Conservation (phyloP, 2,888 invertebrate species). For the Pecten maximus region DNA sequence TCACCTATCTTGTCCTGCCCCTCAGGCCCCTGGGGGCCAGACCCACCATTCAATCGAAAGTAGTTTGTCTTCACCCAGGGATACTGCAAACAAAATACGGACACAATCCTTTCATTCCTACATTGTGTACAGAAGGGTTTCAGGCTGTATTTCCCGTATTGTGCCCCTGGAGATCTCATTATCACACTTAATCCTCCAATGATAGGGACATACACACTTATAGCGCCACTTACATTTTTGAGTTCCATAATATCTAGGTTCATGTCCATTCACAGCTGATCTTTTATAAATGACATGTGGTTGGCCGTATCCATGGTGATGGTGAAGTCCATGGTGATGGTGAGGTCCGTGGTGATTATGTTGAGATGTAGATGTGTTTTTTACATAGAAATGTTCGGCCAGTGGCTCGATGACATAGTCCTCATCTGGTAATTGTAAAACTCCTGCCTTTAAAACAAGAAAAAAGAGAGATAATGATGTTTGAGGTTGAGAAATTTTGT, state of each 20-base stretch:
- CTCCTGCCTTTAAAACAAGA: conserved; percentile 66
- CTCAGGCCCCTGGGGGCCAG: no score
- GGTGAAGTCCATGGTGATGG: conserved; percentile 39
- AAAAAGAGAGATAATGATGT: no score
- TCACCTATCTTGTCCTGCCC: no score
- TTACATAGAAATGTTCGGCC: conserved; percentile 54
- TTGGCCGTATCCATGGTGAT: conserved; percentile 37
- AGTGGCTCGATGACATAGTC: conserved; percentile 72
- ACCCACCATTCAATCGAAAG: no score
- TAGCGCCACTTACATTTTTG: conserved; percentile 37
- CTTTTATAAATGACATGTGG: conserved; percentile 68
- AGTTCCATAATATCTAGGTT: conserved; percentile 36
- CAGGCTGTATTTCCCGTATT: no score
- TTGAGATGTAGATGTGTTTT: conserved; percentile 38
- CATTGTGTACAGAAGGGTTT: no score
- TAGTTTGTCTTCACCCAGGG: no score
- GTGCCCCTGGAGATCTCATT: no score
- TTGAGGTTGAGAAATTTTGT: no score
- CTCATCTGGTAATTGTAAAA: conserved; percentile 67
- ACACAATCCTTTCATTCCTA: no score
- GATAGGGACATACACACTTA: not conserved
- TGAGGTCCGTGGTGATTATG: conserved; percentile 35
- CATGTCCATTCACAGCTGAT: conserved; percentile 59
- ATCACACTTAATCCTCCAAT: no score
- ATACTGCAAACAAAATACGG: no score